phyloP scores from a whole-genome alignment of 2,888 invertebrate genomes.

The Ennomos quercinarius region DNA sequence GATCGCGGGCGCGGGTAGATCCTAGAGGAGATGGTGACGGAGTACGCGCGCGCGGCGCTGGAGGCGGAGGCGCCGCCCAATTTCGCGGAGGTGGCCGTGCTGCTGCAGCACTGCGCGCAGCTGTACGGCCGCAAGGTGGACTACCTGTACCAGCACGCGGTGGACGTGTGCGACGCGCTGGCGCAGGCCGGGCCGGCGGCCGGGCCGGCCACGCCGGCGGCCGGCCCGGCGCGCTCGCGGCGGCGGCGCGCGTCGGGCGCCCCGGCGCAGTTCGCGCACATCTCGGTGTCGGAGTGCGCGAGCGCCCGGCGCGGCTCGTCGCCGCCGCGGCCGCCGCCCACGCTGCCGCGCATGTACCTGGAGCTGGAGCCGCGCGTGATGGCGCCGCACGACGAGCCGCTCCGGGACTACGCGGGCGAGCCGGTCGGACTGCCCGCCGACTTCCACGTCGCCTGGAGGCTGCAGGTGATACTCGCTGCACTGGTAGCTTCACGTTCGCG shows the following conservation, averaged over 20 bases:
- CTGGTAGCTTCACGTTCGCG: too few relatives aligned
- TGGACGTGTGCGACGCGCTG: conserved; percentile 67
- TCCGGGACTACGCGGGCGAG: conserved; percentile 66
- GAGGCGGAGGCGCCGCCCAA: conserved; percentile 31
- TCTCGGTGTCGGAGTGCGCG: too few relatives aligned
- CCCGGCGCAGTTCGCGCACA: neutral
- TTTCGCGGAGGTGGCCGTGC: conserved; percentile 91
- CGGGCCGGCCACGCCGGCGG: neutral
- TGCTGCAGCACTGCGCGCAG: conserved; percentile 89
- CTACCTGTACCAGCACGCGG: conserved; percentile 77
- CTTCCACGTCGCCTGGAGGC: conserved; percentile 67
- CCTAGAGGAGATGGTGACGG: conserved; percentile 85
- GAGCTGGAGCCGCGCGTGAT: conserved; percentile 72
- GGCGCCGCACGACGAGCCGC: conserved; percentile 55
- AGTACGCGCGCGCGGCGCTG: conserved; percentile 64
- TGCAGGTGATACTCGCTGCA: conserved; percentile 54
- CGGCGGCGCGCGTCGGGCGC: conserved; percentile 11
- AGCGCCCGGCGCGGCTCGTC: conserved; percentile 25
- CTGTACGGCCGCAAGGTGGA: conserved; percentile 92
- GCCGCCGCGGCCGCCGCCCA: conserved; percentile 31
- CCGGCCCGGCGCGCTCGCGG: conserved; percentile 28
- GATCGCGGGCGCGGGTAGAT: conserved; percentile 60
- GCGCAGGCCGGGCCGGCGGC: conserved; percentile 22
- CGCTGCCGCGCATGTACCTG: conserved; percentile 13
- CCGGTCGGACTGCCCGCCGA: conserved; percentile 69